Percentiles rank a stretch among this genome's conserved stretches.
These are phyloP conservation scores for Ambastaia sidthimunki DNA, from an alignment of 2,797 vertebrate genomes.

Conservation along the genomic window DNA sequence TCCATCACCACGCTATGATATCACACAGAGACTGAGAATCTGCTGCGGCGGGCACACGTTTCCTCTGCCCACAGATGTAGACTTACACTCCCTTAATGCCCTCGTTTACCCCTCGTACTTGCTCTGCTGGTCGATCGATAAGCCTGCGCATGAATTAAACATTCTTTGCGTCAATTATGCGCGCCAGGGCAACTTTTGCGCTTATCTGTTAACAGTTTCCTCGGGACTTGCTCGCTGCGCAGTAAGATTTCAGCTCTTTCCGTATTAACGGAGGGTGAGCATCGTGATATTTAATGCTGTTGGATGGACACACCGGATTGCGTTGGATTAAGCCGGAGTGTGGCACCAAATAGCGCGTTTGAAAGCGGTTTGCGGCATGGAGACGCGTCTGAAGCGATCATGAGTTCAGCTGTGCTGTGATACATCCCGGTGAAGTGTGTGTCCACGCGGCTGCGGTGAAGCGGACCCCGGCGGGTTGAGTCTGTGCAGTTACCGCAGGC, in stretches of 20 bases:
- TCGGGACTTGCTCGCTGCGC: conserved; percentile 13
- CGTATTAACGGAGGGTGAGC: conserved; percentile 1
- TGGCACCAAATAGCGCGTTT: neutral
- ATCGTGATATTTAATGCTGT: conserved; percentile 19
- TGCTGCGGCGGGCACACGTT: conserved; percentile 18
- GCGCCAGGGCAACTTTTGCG: conserved; percentile 33
- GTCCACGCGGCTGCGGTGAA: neutral
- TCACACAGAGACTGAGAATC: conserved; percentile 24
- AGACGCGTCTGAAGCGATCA: neutral
- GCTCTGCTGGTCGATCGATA: neutral
- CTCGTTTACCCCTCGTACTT: neutral
- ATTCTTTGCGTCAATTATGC: neutral
- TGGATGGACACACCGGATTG: neutral
- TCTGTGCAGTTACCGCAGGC: conserved; percentile 24
- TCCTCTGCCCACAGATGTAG: conserved; percentile 21
- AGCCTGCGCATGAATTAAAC: conserved; percentile 9
- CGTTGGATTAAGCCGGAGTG: conserved; percentile 22
- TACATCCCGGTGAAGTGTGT: conserved; percentile 14
- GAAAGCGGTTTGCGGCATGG: conserved; percentile 24
- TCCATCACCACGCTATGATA: conserved; percentile 14
- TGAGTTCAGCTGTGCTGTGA: conserved; percentile 2
- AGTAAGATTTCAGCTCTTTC: neutral
- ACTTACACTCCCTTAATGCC: neutral
- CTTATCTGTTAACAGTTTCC: conserved; percentile 17
- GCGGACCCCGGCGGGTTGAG: conserved; percentile 24